Evolutionary conservation across 2,113 vertebrate genomes (phyloP).

Genomic region (Chrysochloris asiatica): DNA sequence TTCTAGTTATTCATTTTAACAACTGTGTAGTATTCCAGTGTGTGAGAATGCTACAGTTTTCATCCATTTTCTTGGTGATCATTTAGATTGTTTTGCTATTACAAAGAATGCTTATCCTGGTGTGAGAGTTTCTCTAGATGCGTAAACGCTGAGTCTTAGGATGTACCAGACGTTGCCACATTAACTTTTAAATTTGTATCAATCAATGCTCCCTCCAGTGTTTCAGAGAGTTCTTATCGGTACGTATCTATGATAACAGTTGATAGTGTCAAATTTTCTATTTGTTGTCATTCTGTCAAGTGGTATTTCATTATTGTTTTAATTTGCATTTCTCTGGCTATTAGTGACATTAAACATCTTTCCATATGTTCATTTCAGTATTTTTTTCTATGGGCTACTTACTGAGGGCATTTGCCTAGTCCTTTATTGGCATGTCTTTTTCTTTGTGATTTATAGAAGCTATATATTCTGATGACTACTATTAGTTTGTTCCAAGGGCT

Average conservation of each 20-base stretch:
- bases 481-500: not conserved
- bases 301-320: conserved; percentile 3
- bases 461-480: not conserved
- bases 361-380: not conserved
- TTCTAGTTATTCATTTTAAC: not conserved
- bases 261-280: not conserved
- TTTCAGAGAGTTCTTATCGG: not conserved
- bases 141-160: not conserved
- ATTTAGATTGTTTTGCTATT: not conserved
- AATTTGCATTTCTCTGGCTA: not conserved
- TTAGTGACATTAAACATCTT: not conserved
- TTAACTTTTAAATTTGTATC: not conserved
- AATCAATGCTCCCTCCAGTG: not conserved
- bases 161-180: not conserved
- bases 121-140: not conserved
- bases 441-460: not conserved
- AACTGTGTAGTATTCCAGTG: not conserved
- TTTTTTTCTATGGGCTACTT: not conserved
- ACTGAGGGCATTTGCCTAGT: not conserved
- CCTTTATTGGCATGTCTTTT: not conserved
- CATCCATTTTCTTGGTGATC: not conserved
- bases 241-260: not conserved
- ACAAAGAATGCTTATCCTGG: not conserved
- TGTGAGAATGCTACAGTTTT: not conserved
- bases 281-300: not conserved